Conservation (phyloP, 2,888 invertebrate genomes). For the Drosophila borealis region DNA sequence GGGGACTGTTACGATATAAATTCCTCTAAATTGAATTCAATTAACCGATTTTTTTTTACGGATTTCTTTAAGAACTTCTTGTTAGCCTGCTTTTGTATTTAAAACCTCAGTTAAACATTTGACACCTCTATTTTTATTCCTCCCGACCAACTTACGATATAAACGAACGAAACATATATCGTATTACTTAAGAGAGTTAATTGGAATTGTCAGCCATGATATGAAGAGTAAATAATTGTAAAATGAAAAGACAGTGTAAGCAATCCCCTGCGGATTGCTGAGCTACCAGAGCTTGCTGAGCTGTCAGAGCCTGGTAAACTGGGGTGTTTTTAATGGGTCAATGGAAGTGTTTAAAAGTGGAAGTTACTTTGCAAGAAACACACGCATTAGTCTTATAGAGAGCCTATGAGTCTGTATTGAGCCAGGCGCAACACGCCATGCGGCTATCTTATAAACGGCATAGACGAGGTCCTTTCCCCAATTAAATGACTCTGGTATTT, state of each 20-base stretch:
- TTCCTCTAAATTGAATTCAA: too few species aligned
- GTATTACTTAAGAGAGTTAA: background rate
- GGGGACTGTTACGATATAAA: too few species aligned
- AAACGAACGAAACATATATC: background rate
- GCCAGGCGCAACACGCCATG: slow-evolving; percentile 8
- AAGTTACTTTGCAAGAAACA: slow-evolving; percentile 29
- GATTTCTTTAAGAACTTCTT: too few species aligned
- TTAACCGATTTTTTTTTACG: too few species aligned
- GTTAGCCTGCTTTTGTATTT: too few species aligned
- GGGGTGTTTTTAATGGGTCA: slow-evolving; percentile 29
- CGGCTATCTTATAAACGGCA: slow-evolving; percentile 15
- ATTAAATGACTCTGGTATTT: slow-evolving; percentile 70
- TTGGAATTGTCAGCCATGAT: background rate
- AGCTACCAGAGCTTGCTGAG: slow-evolving; percentile 6
- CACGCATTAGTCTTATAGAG: background rate
- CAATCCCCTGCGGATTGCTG: background rate
- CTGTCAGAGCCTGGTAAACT: slow-evolving; percentile 2
- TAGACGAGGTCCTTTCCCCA: slow-evolving; percentile 57
- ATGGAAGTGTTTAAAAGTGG: slow-evolving; percentile 20
- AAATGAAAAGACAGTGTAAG: background rate
- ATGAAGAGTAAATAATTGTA: too few species aligned
- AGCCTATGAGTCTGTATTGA: slow-evolving; percentile 20
- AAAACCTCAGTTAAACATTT: too few species aligned
- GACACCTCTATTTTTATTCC: too few species aligned
- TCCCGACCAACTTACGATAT: too few species aligned